Percentiles rank a stretch among this genome's conserved stretches.
These are phyloP conservation scores for Synanceia verrucosa DNA, from an alignment of 2,797 vertebrate species.

Conservation along the genomic window DNA sequence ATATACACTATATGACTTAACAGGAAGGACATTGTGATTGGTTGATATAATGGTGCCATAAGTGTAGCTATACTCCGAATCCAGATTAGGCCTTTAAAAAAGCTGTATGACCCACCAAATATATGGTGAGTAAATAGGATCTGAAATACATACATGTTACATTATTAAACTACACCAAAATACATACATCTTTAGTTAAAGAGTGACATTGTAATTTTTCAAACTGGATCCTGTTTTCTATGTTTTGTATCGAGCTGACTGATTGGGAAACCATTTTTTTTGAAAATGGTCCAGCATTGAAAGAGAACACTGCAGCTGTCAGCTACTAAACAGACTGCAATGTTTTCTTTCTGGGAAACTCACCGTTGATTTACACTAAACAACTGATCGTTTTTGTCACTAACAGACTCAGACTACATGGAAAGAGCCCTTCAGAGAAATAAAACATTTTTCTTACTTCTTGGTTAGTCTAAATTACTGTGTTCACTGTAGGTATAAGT, in stretches of 20 bases:
- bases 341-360: neutral
- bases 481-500: neutral
- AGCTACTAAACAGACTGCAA: neutral
- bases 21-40: constrained; percentile 26
- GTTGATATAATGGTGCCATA: constrained; percentile 11
- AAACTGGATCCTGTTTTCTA: neutral
- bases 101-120: constrained; percentile 57
- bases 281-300: neutral
- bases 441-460: neutral
- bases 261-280: too few relatives aligned
- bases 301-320: neutral
- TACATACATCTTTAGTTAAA: constrained; percentile 60
- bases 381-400: neutral
- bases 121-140: constrained; percentile 57
- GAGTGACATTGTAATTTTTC: neutral
- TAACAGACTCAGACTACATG: neutral
- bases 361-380: neutral
- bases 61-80: constrained; percentile 45
- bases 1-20: constrained; percentile 24
- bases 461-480: neutral
- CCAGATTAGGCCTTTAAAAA: constrained; percentile 61
- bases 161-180: constrained; percentile 72
- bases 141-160: constrained; percentile 56
- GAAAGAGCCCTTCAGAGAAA: neutral
- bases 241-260: too few relatives aligned